Evolutionary conservation across 2,888 invertebrate genomes (phyloP).

Genomic region (Rhagonycha lutea): DNA sequence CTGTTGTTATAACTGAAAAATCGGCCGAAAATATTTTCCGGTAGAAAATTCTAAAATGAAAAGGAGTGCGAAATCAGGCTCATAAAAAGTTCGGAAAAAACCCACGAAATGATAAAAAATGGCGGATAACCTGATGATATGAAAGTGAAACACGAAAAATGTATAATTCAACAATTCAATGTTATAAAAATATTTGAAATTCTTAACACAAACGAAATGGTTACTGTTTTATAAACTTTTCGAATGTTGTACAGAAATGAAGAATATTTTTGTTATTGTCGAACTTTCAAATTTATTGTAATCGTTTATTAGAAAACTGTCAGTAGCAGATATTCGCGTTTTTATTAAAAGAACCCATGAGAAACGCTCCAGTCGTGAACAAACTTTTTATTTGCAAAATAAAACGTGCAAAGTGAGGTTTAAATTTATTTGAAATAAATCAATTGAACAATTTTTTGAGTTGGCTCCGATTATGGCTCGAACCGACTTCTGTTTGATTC

Average conservation of each 20-base stretch:
- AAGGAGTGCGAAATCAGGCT: neutral
- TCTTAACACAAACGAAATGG: neutral
- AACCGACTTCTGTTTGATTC: neutral
- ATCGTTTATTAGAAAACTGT: slow-evolving; percentile 41
- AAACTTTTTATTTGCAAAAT: neutral
- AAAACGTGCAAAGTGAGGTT: slow-evolving; percentile 8
- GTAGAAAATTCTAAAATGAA: no score
- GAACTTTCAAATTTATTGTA: slow-evolving; percentile 37
- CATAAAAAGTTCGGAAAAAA: neutral
- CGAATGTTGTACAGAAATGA: neutral
- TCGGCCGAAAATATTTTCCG: neutral
- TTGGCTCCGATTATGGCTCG: no score
- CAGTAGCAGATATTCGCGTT: slow-evolving; percentile 38
- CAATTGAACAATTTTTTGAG: neutral
- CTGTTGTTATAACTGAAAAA: neutral
- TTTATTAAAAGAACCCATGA: slow-evolving; percentile 36
- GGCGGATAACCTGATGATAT: neutral
- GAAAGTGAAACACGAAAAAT: neutral
- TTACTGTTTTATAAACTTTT: slow-evolving; percentile 4
- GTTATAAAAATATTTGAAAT: neutral
- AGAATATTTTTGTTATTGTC: slow-evolving; percentile 26
- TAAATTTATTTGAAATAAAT: neutral
- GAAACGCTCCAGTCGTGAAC: slow-evolving; percentile 27
- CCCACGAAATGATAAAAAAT: no score
- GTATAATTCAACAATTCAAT: slow-evolving; percentile 3